These are phyloP conservation scores for Polietes domitor DNA, from an alignment of 2,888 invertebrate species.

Conservation along the genomic window DNA sequence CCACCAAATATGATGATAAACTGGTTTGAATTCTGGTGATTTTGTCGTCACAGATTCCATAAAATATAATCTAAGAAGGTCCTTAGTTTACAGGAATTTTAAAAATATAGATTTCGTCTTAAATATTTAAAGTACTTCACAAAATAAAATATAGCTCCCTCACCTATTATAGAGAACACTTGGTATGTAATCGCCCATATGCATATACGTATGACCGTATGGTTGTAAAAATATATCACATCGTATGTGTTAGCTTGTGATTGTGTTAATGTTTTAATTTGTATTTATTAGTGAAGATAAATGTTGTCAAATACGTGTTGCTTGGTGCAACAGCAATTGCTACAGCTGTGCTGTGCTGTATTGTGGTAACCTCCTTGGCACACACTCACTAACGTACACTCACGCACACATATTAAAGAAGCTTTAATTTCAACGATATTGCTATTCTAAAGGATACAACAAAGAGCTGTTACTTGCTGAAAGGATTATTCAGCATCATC, in stretches of 20 bases:
- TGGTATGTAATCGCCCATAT: too few relatives aligned
- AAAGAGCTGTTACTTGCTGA: not conserved
- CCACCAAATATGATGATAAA: too few relatives aligned
- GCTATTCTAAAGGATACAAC: not conserved
- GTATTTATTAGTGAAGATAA: conserved; percentile 45
- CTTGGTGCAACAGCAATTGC: conserved; percentile 5
- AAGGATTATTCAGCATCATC: not conserved
- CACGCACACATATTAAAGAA: not conserved
- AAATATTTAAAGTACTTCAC: too few relatives aligned
- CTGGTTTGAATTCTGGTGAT: too few relatives aligned
- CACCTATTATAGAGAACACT: too few relatives aligned
- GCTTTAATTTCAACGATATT: not conserved
- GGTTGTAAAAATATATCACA: not conserved
- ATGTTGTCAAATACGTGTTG: conserved; percentile 19
- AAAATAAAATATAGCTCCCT: too few relatives aligned
- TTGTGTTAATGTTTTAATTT: conserved; percentile 47
- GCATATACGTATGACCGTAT: not conserved
- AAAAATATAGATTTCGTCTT: too few relatives aligned
- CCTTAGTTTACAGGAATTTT: too few relatives aligned
- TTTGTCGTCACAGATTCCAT: too few relatives aligned
- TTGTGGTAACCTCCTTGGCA: too few relatives aligned
- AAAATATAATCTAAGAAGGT: too few relatives aligned
- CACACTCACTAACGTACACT: not conserved
- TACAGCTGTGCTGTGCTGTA: not conserved
- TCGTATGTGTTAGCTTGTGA: not conserved